Evolutionary conservation across 2,888 invertebrate species (phyloP).

Genomic region (Acanthosoma haemorrhoidale): DNA sequence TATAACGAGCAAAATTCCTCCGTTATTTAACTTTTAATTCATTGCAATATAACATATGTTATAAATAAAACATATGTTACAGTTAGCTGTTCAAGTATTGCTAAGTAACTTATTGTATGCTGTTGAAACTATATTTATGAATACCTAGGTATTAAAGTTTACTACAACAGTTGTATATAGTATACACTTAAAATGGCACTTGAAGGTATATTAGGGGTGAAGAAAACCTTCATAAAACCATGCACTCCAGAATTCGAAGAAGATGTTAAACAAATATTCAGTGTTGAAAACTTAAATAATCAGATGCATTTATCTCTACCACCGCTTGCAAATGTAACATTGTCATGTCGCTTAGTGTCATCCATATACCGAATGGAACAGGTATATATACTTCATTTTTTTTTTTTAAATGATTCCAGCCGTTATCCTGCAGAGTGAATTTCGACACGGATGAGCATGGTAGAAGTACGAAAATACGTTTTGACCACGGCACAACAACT

Average conservation of each 20-base stretch:
- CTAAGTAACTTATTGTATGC: no score
- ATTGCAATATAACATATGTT: no score
- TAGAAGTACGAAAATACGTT: conserved; percentile 76
- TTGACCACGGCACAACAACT: conserved; percentile 97
- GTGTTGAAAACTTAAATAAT: conserved; percentile 50
- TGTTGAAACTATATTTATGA: no score
- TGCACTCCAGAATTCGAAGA: conserved; percentile 51
- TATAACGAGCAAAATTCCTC: no score
- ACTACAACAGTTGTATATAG: no score
- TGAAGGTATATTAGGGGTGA: conserved; percentile 68
- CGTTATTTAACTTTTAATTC: no score
- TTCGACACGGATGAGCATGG: conserved; percentile 68
- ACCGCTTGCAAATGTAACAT: conserved; percentile 75
- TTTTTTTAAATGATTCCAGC: conserved; percentile 51
- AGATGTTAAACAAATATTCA: conserved; percentile 48
- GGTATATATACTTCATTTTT: neutral
- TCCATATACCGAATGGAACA: neutral
- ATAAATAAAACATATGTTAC: no score
- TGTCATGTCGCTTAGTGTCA: neutral
- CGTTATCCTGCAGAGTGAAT: conserved; percentile 59
- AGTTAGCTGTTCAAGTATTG: no score
- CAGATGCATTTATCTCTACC: conserved; percentile 66
- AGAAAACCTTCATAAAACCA: conserved; percentile 58
- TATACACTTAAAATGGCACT: conserved; percentile 65
- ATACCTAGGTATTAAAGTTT: no score